Conservation (phyloP, 2,113 vertebrate species). For the Shinisaurus crocodilurus region DNA sequence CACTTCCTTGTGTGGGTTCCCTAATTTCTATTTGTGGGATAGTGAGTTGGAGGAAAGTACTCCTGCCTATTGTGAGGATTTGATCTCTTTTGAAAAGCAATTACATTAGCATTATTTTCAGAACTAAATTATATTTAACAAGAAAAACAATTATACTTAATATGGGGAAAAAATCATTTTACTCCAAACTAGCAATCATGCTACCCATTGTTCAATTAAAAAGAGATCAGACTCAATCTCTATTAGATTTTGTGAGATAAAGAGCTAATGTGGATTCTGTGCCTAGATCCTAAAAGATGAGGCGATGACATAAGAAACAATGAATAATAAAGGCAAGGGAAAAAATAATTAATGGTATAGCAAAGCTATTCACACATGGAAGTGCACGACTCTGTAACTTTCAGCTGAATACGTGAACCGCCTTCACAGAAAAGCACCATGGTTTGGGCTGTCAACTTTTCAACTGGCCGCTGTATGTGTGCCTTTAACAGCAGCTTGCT, state of each 20-base stretch:
- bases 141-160: conserved; percentile 27
- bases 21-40: conserved; percentile 45
- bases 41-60: conserved; percentile 23
- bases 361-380: neutral
- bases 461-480: too few species aligned
- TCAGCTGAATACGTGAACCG: neutral
- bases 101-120: conserved; percentile 53
- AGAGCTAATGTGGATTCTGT: conserved; percentile 19
- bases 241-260: conserved; percentile 17
- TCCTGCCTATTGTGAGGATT: neutral
- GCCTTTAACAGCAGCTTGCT: neutral
- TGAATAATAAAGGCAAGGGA: neutral
- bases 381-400: neutral
- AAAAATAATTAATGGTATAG: neutral
- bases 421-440: neutral
- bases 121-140: conserved; percentile 42
- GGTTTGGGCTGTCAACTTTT: neutral
- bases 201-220: conserved; percentile 38
- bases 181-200: conserved; percentile 19
- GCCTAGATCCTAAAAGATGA: neutral
- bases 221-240: conserved; percentile 20
- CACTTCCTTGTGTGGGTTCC: conserved; percentile 30
- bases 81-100: conserved; percentile 51
- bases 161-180: conserved; percentile 7
- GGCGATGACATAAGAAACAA: neutral